Evolutionary conservation across 2,888 invertebrate species (phyloP).

Genomic region (Platycheirus albimanus): DNA sequence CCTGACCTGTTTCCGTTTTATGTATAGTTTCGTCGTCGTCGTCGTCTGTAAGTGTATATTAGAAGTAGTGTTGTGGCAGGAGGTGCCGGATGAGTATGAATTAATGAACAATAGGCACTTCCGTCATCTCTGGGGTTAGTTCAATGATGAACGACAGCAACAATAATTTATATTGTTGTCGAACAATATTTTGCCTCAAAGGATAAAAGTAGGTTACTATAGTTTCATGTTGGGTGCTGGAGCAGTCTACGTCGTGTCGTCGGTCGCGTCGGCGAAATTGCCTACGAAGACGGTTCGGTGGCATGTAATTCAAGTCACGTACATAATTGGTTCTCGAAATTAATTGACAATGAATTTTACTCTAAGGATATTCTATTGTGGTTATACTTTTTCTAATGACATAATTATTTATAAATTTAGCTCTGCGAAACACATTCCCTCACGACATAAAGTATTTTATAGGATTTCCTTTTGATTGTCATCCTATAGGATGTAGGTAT

Average conservation of each 20-base stretch:
- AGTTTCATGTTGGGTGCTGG: no score
- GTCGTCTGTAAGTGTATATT: neutral
- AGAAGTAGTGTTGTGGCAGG: neutral
- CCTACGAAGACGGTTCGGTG: no score
- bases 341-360: constrained; percentile 69
- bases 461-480: constrained; percentile 13
- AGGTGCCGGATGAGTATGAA: constrained; percentile 34
- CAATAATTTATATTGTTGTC: constrained; percentile 64
- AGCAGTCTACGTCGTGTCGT: no score
- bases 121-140: constrained; percentile 58
- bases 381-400: constrained; percentile 12
- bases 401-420: constrained; percentile 45
- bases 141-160: constrained; percentile 51
- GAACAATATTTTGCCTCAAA: constrained; percentile 53
- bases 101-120: constrained; percentile 69
- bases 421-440: neutral
- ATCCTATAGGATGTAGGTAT: neutral
- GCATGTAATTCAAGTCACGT: constrained; percentile 65
- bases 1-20: constrained; percentile 49
- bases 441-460: constrained; percentile 29
- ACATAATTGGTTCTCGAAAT: constrained; percentile 67
- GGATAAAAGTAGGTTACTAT: constrained; percentile 23
- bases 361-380: constrained; percentile 45
- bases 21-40: no score
- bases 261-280: no score